Base-by-base conservation (phyloP, 2,113 vertebrate species). In the Pycnonotus jocosus region DNA sequence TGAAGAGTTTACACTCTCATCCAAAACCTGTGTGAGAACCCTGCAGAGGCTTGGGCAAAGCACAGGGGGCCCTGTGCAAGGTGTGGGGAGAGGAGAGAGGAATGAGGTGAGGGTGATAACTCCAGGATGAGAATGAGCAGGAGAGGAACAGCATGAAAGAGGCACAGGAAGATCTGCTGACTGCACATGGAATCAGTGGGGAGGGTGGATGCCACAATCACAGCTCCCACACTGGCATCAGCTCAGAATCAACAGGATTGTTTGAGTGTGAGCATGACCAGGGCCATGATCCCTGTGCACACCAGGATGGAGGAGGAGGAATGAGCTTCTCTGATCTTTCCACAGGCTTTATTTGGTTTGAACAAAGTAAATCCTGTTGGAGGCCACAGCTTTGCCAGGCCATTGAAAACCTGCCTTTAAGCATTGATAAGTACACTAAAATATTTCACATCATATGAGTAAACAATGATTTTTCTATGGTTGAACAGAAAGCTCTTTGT, bases 1-100 rank as follows among this genome's bases (percentile, higher is more conserved):
- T 1, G 1, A 70, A 83, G 27, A 80, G 48, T 12, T 47, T 31
- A 51, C 7, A 9, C 3, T 15, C 3, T 0, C 9, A 7, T 10
- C 27, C 23, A 90, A 87, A 40, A 2, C 33, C 54, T 1, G 0
- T 0, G 12, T 35, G 58, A 92, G 27, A 73, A 3, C 16, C 51
- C 48, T 14, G 3, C 3, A 76, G 71, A 65, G 45, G 4, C 21
- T 54, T 37, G 73, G 54, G 18, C 12, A 25, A 6, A 18, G 16
- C 37, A 1, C 25, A 25, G 14, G 25, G 14, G 16, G 6, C 22
- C 69, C 9, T 45, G 21, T 15, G 35, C 8, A 22, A 35, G 44
- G 11, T 4, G 16, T 12, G 45, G 40, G 37, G 28, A 50, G 23
- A 48, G 44, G 44, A 24, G 11, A 88, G 48, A 44, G 33, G 48